Percentiles rank a stretch among this genome's conserved stretches.
phyloP scores from a whole-genome alignment of 2,797 vertebrate species.

The Cercopithecus neglectus region DNA sequence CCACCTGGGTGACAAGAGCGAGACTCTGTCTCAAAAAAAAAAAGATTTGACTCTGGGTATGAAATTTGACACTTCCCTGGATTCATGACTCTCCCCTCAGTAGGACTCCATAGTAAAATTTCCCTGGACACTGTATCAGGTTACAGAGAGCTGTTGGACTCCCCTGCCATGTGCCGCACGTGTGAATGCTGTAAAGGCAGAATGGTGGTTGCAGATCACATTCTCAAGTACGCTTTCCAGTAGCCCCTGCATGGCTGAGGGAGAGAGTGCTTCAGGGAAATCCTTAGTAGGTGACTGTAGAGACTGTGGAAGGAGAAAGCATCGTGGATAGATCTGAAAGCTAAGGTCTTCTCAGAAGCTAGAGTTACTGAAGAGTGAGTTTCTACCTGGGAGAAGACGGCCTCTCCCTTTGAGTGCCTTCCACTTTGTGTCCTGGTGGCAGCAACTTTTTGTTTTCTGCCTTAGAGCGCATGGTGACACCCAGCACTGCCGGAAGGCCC shows the following conservation, averaged over 20 bases:
- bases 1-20: background rate
- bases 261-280: background rate
- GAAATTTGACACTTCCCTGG: background rate
- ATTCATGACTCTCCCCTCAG: background rate
- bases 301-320: background rate
- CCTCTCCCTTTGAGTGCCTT: background rate
- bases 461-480: slow-evolving; percentile 93
- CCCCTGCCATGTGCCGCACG: fast-evolving
- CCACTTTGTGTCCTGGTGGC: background rate
- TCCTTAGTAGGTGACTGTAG: background rate
- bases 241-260: background rate
- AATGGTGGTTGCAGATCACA: background rate
- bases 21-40: background rate
- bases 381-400: background rate
- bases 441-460: background rate
- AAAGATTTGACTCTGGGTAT: background rate
- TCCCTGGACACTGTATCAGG: background rate
- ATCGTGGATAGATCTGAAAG: background rate
- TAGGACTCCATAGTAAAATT: background rate
- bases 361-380: fast-evolving
- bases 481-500: slow-evolving; percentile 94
- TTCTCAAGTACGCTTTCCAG: background rate
- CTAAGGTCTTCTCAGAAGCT: background rate
- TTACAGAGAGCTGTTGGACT: background rate
- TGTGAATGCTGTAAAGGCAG: background rate